These are phyloP conservation scores for Capromys pilorides DNA, from an alignment of 2,797 vertebrate genomes.

Conservation along the genomic window DNA sequence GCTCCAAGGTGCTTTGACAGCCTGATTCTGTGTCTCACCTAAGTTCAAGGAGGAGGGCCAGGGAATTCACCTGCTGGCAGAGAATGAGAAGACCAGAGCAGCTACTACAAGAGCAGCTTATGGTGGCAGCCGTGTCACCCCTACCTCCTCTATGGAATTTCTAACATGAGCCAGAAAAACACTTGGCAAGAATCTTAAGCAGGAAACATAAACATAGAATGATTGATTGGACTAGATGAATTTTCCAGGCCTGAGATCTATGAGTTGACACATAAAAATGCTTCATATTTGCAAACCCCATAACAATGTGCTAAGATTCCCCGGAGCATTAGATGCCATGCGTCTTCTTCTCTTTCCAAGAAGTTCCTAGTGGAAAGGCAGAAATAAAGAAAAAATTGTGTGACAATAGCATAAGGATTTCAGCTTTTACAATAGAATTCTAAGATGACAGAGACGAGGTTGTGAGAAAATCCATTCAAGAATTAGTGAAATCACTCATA, in stretches of 20 bases:
- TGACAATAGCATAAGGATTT: not conserved
- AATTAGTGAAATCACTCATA: not conserved
- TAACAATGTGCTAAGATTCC: not conserved
- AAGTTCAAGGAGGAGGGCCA: not conserved
- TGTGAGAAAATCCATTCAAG: slow-evolving; percentile 9
- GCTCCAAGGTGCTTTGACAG: not conserved
- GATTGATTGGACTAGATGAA: not conserved
- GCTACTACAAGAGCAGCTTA: not conserved
- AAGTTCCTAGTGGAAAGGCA: not conserved
- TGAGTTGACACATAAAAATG: not conserved
- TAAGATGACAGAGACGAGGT: not conserved
- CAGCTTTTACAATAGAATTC: not conserved
- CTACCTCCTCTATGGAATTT: not conserved
- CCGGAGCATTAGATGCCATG: not conserved
- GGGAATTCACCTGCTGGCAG: not conserved
- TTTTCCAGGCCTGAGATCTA: not conserved
- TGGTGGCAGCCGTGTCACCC: not conserved
- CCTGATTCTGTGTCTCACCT: not conserved
- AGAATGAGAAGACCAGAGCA: not conserved
- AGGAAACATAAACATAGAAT: not conserved
- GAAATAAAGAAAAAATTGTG: not conserved
- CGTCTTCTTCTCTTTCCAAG: not conserved
- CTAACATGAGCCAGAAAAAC: not conserved
- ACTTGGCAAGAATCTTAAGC: not conserved
- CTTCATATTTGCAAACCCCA: not conserved